Evolutionary conservation across 2,888 invertebrate species (phyloP), one percentile per base, ranked within the genome.

Genomic region (Malthinus flaveolus): DNA sequence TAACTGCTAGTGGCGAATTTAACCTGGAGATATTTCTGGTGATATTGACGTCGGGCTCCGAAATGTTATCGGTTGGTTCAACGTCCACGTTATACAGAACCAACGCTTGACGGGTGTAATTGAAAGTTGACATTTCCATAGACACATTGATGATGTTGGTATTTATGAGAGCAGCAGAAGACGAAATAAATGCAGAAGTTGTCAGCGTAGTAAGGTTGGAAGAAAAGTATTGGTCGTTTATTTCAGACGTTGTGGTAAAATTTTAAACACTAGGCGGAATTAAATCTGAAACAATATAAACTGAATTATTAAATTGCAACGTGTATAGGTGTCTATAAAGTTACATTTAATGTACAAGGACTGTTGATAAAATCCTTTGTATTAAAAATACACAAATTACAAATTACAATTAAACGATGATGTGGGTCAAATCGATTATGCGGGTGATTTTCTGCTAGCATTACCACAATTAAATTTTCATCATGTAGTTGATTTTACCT

Each of bases 1-100:
- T 79, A 48, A 82, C 79, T 15, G 80, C 79, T 33, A 81, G 63
- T 1, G 82, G 80, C 9, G 75, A 75, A 34, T 73, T 75, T 64
- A 77, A 56, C 62, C 75, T 70, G 68, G 75, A 69, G 63, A 74
- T 63, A 13, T 73, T 70, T 58, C 68, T 69, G 45, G 73, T 73
- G 64, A 75, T 71, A 62, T 74, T 75, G 60, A 73, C 73, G 46
- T 73, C 73, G 36, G 70, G 64, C 48, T 73, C 71, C 23, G 74
- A 74, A 13, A 73, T 63, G 59, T 75, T 75, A 35, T 71, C 71
- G 23, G 70, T 61, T 42, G 65, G 57, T 15, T 71, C 67, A 56
- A 71, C 68, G 53, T 73, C 65, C 13, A 63, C 69, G 15, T 66
- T 69, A 49, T 71, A 71, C 45, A 73, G 67, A 42, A 70, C 72